These are phyloP conservation scores for Didymodactylos carnosus DNA, from an alignment of 2,888 invertebrate genomes.

Conservation along the genomic window DNA sequence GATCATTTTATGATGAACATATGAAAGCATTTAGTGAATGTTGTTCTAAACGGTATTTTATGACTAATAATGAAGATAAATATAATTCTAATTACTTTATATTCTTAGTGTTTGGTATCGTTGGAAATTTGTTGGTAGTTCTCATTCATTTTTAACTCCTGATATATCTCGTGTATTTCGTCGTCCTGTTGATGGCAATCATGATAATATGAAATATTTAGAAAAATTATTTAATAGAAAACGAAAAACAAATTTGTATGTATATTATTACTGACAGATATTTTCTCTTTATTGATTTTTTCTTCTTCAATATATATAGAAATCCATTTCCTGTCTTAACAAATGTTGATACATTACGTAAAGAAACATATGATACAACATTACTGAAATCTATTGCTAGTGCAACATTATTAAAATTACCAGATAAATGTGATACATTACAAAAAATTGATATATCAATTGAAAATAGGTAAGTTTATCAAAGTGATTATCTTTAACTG, in stretches of 20 bases:
- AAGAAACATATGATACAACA: slow-evolving; percentile 3
- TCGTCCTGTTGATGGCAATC: slow-evolving; percentile 23
- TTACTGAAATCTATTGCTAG: neutral
- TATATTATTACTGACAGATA: neutral
- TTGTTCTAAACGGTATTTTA: slow-evolving; percentile 22
- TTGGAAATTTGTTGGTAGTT: slow-evolving; percentile 21
- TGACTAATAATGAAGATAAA: neutral
- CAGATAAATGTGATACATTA: neutral
- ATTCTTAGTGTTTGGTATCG: slow-evolving; percentile 28
- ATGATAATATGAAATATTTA: slow-evolving; percentile 21
- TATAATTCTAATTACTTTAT: slow-evolving; percentile 1
- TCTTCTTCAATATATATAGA: neutral
- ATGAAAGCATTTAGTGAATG: slow-evolving; percentile 23
- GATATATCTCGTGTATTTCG: slow-evolving; percentile 31
- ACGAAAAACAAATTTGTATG: slow-evolving; percentile 27
- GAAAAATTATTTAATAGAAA: slow-evolving; percentile 25
- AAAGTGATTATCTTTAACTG: neutral
- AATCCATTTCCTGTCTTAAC: slow-evolving; percentile 5
- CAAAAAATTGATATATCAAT: neutral
- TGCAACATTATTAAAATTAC: neutral
- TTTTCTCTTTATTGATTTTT: neutral
- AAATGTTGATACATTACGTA: neutral
- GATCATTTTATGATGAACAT: slow-evolving; percentile 19
- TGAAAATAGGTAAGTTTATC: neutral
- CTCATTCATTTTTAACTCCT: slow-evolving; percentile 24